Base-by-base conservation (phyloP, 2,888 invertebrate genomes). In the Drosophila fulvimacula region DNA sequence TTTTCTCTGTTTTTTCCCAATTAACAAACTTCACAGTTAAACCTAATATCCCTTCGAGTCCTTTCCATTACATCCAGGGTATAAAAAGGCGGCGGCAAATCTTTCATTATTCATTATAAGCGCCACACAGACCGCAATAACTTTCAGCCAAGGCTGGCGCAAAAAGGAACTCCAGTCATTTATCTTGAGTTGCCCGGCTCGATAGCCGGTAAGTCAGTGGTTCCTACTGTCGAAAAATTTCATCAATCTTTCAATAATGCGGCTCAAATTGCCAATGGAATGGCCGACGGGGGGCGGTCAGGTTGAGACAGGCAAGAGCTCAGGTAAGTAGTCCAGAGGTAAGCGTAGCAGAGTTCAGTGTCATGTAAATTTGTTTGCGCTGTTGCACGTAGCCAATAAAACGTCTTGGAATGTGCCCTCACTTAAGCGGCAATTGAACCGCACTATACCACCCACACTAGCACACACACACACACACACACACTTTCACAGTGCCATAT, bases 201-300 rank as follows among this genome's bases (percentile, higher is more conserved):
- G 52, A 61, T 75, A 61, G 76, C 66, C 75, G 44, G 59, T 66
- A 74, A 78, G 77, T 73, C 77, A 56, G 42, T 62, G 53, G 65
- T 38, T 60, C 63, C 58, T 36, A 58, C 57, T 67, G 56, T 53
- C 76, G 53, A 41, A 66, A 65, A 85, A 61, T 82, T 82, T 86
- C 86, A 85, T 85, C 88, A 88, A 85, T 85, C 88, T 85, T 85
- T 86, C 86, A 86, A 85, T 85, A 88, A 85, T 86, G 86, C 72
- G 61, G 49, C 69, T 65, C 46, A 61, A 79, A 79, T 73, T 76
- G 76, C 70, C 51, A 19, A 17, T 44, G 55, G 56, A 21, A 68
- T 58, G 60, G 9, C 46, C n/a, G 52, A 6, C 4, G 10, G 42
- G 13, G 19, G 19, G 5, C 0, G 19, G 7, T 27, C 1, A 11